Evolutionary conservation across 2,797 vertebrate genomes (phyloP), one percentile per base, ranked within the genome.

Genomic region (Silurus lanzhouensis): DNA sequence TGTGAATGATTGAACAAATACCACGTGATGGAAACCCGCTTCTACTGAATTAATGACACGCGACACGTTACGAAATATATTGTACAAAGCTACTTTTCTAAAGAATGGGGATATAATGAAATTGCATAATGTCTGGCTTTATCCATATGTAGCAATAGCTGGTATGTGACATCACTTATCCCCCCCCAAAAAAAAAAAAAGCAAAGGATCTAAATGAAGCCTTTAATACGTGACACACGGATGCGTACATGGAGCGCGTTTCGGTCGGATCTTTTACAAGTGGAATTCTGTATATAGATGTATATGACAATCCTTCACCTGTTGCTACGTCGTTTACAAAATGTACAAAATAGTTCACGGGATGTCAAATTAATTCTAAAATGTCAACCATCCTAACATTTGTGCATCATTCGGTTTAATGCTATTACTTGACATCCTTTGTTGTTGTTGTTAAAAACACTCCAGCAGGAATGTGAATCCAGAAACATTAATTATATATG

Each of bases 401-500:
- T n/a, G 60, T 52, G 3, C 10, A 66, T 46, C 8, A 27, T 66
- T 48, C 46, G 14, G 70, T 68, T 83, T 87, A 88, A 88, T 89
- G 87, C 87, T 82, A 74, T 22, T 70, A 38, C 58, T 61, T 81
- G n/a, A 80, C 70, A 83, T 61, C 38, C 38, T 38, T 38, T 38
- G 0, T 38, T 38, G 38, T 38, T 68, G 6, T 13, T 78, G 14
- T 57, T 22, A 10, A 60, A 15, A 5, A 31, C 5, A 20, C 44
- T 75, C 52, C 27, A 52, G n/a, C 27, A 27, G 22, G 52, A 75
- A 75, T 22, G 46, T 22, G 22, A 31, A 58, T 25, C 25, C 52
- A 20, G 55, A 81, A 75, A 83, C 75, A 85, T 38, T 7, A 52
- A 52, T 52, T 52, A 52, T 58, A 52, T 58, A 55, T 77, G 63